Conservation (phyloP, 2,113 vertebrate species). For the Petroica traversi region DNA sequence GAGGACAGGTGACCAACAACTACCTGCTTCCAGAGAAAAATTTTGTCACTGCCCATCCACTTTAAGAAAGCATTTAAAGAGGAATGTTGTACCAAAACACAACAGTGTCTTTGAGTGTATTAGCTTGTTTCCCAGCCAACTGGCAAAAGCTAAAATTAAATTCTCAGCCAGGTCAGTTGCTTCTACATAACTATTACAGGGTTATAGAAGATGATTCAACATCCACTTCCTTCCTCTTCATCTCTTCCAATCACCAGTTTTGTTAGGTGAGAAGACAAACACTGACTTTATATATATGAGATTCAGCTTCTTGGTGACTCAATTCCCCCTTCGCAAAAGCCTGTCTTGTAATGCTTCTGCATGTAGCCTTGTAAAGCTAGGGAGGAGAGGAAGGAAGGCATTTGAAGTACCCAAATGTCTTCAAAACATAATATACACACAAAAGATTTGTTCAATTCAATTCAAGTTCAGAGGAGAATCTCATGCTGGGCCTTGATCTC, state of each 20-base stretch:
- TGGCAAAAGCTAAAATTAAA: background rate
- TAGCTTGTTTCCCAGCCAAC: background rate
- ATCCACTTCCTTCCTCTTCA: background rate
- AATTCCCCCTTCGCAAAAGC: background rate
- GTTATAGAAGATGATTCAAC: background rate
- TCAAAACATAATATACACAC: background rate
- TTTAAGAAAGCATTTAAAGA: background rate
- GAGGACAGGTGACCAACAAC: background rate
- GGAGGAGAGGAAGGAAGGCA: background rate
- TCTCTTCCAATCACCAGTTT: background rate
- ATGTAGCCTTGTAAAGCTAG: background rate
- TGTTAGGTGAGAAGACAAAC: background rate
- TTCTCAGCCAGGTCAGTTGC: background rate
- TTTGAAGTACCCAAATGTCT: background rate
- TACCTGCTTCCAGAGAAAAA: background rate
- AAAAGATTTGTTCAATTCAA: background rate
- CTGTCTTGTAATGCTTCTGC: background rate
- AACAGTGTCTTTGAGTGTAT: background rate
- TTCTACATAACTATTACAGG: background rate
- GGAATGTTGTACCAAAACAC: background rate
- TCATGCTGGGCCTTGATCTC: conserved; percentile 56
- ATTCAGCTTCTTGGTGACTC: background rate
- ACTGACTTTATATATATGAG: background rate
- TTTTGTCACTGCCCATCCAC: rapidly evolving
- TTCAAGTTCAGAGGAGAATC: conserved; percentile 33